Conservation (phyloP, 2,888 invertebrate species). For the Autographa gamma region DNA sequence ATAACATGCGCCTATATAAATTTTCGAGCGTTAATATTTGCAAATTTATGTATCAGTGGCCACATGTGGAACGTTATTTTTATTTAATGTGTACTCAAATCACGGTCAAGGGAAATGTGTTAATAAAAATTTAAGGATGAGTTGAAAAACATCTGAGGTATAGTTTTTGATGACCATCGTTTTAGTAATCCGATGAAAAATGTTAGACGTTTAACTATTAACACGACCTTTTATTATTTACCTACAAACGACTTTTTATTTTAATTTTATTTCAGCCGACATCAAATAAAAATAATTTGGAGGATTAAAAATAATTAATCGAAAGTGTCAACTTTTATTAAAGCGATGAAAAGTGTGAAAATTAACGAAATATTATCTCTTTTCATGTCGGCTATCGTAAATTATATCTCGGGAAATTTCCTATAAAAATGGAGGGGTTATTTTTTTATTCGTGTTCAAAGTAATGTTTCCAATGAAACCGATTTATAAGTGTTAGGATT, state of each 20-base stretch:
- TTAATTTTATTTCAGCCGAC: slow-evolving; percentile 25
- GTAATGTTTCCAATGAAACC: slow-evolving; percentile 59
- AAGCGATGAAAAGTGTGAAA: slow-evolving; percentile 36
- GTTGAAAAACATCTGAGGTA: neutral
- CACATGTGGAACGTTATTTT: slow-evolving; percentile 4
- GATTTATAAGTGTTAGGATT: slow-evolving; percentile 63
- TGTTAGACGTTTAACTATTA: neutral
- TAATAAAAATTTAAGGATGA: neutral
- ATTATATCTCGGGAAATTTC: slow-evolving; percentile 20
- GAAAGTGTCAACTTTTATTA: slow-evolving; percentile 39
- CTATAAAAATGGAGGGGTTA: slow-evolving; percentile 28
- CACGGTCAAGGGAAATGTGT: neutral
- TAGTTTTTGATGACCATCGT: neutral
- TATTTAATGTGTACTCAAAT: neutral
- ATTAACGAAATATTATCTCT: slow-evolving; percentile 30
- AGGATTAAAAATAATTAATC: slow-evolving; percentile 43
- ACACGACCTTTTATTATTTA: neutral
- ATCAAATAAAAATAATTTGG: slow-evolving; percentile 39
- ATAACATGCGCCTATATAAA: neutral
- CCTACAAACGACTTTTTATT: slow-evolving; percentile 18
- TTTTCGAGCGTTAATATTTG: neutral
- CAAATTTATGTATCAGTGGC: neutral
- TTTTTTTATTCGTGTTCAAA: slow-evolving; percentile 30
- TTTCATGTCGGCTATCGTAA: slow-evolving; percentile 32
- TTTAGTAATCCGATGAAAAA: neutral